phyloP scores from a whole-genome alignment of 2,797 vertebrate species.

The Discoglossus pictus region DNA sequence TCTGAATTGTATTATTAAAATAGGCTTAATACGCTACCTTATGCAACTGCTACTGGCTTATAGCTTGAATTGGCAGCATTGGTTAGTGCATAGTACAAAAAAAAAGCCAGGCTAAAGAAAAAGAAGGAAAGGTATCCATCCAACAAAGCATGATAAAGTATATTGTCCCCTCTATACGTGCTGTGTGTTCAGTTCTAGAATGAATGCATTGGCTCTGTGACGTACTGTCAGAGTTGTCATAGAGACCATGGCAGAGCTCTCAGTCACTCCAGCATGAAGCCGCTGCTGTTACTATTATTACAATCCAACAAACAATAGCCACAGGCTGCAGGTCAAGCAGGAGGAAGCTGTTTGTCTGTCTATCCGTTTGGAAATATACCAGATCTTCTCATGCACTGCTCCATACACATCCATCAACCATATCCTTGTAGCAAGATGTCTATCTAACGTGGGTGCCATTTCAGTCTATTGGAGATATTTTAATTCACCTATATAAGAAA shows the following conservation, averaged over 20 bases:
- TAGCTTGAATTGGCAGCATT: no score
- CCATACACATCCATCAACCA: constrained; percentile 6
- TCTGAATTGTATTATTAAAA: no score
- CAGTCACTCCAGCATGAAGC: constrained; percentile 25
- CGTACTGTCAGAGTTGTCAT: constrained; percentile 35
- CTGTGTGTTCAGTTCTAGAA: background rate
- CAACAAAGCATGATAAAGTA: no score
- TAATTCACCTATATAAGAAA: background rate
- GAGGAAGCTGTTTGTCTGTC: background rate
- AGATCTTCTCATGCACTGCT: constrained; percentile 20
- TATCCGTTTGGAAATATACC: constrained; percentile 15
- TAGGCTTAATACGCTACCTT: no score
- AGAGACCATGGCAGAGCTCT: constrained; percentile 37
- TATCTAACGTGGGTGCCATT: background rate
- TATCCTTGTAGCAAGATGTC: background rate
- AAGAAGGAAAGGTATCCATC: no score
- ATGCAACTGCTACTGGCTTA: no score
- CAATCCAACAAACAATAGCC: constrained; percentile 41
- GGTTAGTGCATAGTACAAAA: no score
- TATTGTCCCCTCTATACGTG: no score
- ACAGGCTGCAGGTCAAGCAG: constrained; percentile 22
- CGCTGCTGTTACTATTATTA: constrained; percentile 23
- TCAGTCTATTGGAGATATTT: background rate
- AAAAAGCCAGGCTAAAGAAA: no score
- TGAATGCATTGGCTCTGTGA: constrained; percentile 38